phyloP scores from a whole-genome alignment of 2,888 invertebrate genomes.

The Drosophila anomalata region DNA sequence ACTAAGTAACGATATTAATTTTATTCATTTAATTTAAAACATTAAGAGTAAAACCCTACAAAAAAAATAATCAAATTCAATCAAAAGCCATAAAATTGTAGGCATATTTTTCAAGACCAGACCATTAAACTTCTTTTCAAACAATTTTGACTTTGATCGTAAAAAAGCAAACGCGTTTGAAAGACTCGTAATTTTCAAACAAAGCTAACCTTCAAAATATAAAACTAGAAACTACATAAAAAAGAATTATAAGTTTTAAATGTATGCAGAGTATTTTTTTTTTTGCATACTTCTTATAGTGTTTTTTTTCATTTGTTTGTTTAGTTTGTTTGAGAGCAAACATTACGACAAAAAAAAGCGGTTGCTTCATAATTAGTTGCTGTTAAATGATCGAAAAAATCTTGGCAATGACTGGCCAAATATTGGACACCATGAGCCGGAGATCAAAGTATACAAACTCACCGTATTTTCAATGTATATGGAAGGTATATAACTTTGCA shows the following conservation, averaged over 20 bases:
- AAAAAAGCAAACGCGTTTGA: slow-evolving; percentile 31
- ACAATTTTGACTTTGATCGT: slow-evolving; percentile 14
- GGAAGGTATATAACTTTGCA: neutral
- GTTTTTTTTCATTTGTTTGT: slow-evolving; percentile 10
- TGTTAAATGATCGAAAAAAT: slow-evolving; percentile 53
- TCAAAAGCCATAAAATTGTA: slow-evolving; percentile 18
- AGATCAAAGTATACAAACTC: slow-evolving; percentile 41
- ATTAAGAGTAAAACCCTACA: too few relatives aligned
- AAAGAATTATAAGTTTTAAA: slow-evolving; percentile 15
- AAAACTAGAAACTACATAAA: slow-evolving; percentile 30
- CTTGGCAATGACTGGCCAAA: slow-evolving; percentile 59
- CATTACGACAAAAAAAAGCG: slow-evolving; percentile 52
- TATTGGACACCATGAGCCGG: slow-evolving; percentile 46
- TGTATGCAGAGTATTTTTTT: slow-evolving; percentile 56
- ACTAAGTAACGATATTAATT: too few relatives aligned
- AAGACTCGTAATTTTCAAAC: slow-evolving; percentile 36
- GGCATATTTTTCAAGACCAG: too few relatives aligned
- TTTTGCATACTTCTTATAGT: slow-evolving; percentile 50
- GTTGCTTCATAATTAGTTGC: slow-evolving; percentile 69
- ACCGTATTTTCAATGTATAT: slow-evolving; percentile 13
- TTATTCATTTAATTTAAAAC: too few relatives aligned
- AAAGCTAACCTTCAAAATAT: slow-evolving; percentile 32
- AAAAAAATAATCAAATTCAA: neutral
- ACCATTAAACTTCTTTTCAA: slow-evolving; percentile 4
- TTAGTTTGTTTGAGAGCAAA: slow-evolving; percentile 65